phyloP scores from a whole-genome alignment of 2,888 invertebrate species.

The Cephus rjabovi region DNA sequence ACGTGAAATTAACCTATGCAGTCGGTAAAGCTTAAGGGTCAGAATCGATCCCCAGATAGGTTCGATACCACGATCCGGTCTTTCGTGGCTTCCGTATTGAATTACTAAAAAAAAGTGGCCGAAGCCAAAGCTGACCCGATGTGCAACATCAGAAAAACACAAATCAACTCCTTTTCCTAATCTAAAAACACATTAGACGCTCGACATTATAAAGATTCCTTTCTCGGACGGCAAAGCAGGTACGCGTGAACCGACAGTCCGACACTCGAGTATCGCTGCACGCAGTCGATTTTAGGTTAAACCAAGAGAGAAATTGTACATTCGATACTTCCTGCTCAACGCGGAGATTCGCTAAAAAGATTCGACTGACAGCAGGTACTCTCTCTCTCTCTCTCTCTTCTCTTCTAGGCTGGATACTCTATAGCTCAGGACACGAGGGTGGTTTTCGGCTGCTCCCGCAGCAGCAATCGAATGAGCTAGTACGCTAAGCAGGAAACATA shows the following conservation, averaged over 20 bases:
- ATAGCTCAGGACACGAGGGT: background rate
- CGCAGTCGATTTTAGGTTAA: too few relatives aligned
- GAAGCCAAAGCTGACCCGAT: conserved; percentile 21
- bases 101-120: background rate
- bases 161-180: background rate
- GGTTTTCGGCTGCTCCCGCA: background rate
- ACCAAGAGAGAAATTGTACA: conserved; percentile 20
- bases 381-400: too few relatives aligned
- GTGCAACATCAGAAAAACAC: conserved; percentile 29
- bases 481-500: background rate
- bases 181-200: too few relatives aligned
- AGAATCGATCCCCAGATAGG: too few relatives aligned
- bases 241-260: too few relatives aligned
- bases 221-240: too few relatives aligned
- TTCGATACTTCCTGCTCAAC: conserved; percentile 56
- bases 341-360: conserved; percentile 20
- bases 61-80: background rate
- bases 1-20: too few relatives aligned
- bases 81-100: conserved; percentile 5
- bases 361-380: conserved; percentile 24
- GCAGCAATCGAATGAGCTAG: background rate
- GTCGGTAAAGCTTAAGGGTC: too few relatives aligned
- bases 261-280: too few relatives aligned
- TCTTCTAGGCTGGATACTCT: background rate
- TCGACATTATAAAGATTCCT: too few relatives aligned